Evolutionary conservation across 2,888 invertebrate genomes (phyloP).

Genomic region (Epicampocera succincta): DNA sequence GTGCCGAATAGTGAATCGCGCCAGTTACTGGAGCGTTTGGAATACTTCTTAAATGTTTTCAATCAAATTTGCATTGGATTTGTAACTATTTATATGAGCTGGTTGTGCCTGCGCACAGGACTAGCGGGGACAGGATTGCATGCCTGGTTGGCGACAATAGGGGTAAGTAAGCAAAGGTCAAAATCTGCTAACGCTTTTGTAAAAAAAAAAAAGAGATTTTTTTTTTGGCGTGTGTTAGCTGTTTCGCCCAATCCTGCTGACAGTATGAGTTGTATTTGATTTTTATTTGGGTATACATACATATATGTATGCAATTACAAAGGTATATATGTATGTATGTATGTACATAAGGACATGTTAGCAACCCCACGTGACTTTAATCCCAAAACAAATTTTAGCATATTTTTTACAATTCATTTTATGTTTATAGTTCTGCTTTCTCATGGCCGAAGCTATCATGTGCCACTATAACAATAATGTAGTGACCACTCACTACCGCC

Average conservation of each 20-base stretch:
- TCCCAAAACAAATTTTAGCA: no score
- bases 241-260: no score
- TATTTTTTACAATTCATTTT: background rate
- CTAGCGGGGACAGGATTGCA: slow-evolving; percentile 75
- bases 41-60: slow-evolving; percentile 75
- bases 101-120: slow-evolving; percentile 74
- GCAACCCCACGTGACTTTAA: no score
- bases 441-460: slow-evolving; percentile 80
- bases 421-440: slow-evolving; percentile 76
- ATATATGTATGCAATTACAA: no score
- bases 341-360: no score
- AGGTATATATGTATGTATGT: no score
- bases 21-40: slow-evolving; percentile 72
- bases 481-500: slow-evolving; percentile 74
- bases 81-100: slow-evolving; percentile 78
- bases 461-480: slow-evolving; percentile 78
- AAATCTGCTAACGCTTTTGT: background rate
- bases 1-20: slow-evolving; percentile 70
- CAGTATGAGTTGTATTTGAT: no score
- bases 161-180: slow-evolving; percentile 72
- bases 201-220: no score
- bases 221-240: no score
- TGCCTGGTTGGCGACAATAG: slow-evolving; percentile 79
- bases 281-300: no score
- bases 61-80: slow-evolving; percentile 80